These are phyloP conservation scores for Leptobrachium ailaonicum DNA, from an alignment of 2,113 vertebrate species.

Conservation along the genomic window DNA sequence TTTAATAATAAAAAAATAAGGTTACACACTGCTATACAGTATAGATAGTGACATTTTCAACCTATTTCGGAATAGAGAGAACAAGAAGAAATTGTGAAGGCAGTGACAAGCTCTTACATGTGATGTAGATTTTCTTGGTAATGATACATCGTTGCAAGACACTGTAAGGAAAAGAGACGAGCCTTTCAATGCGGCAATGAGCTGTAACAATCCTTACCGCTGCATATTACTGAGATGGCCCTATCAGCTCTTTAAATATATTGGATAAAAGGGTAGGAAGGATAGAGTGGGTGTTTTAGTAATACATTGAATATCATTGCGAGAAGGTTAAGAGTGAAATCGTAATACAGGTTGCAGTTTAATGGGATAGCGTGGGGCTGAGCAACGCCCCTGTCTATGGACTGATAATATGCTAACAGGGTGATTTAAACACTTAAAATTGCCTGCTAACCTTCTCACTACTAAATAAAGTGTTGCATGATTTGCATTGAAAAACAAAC, in stretches of 20 bases:
- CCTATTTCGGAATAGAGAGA: neutral
- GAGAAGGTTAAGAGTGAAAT: neutral
- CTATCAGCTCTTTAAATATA: conserved; percentile 4
- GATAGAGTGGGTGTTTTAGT: conserved; percentile 1
- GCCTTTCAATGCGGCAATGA: neutral
- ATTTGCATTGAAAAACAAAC: no score
- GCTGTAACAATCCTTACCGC: conserved; percentile 9
- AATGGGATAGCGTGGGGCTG: no score
- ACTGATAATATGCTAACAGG: no score
- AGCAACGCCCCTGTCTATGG: no score
- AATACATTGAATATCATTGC: neutral
- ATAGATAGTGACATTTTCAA: neutral
- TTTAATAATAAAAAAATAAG: no score
- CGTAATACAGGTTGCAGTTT: no score
- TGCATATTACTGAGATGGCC: neutral
- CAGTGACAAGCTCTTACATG: neutral
- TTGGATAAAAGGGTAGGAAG: neutral
- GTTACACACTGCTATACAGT: no score
- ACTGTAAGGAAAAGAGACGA: neutral
- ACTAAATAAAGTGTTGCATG: no score
- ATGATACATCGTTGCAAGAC: neutral
- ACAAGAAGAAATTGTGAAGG: neutral
- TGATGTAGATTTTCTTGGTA: neutral
- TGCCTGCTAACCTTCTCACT: no score
- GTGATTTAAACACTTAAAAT: no score